Conservation (phyloP, 1,140 invertebrate species). For the Arctopsyche grandis region DNA sequence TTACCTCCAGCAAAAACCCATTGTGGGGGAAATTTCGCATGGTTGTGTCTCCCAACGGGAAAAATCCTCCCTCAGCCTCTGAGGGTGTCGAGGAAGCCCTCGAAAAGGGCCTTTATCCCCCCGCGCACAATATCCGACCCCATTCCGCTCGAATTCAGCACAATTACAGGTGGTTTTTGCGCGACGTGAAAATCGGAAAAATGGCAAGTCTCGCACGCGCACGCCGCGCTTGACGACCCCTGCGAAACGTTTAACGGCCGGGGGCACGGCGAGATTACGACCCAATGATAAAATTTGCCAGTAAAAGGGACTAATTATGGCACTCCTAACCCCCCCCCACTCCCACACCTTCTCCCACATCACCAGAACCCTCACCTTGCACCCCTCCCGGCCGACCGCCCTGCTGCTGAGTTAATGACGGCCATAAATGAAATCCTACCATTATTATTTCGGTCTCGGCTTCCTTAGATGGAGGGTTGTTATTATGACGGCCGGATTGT, state of each 20-base stretch:
- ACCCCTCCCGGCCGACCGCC: neutral
- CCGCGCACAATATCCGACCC: neutral
- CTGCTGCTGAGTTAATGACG: conserved; percentile 23
- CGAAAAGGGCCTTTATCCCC: neutral
- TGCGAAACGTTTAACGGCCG: neutral
- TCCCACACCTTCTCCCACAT: neutral
- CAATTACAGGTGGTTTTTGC: neutral
- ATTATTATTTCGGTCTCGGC: conserved; percentile 25
- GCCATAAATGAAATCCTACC: conserved; percentile 29
- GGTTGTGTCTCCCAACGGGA: neutral
- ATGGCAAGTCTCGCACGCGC: neutral
- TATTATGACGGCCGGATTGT: neutral
- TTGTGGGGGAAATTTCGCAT: neutral
- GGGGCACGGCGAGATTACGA: conserved; percentile 2
- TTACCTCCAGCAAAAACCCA: neutral
- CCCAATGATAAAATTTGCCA: conserved; percentile 34
- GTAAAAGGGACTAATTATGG: conserved; percentile 34
- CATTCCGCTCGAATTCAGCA: neutral
- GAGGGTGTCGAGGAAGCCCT: neutral
- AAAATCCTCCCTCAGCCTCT: neutral
- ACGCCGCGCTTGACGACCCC: neutral
- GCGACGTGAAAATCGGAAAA: neutral
- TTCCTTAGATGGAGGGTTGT: neutral
- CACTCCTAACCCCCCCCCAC: neutral
- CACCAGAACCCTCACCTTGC: too few species aligned